Base-by-base conservation (phyloP, 1,140 invertebrate species). In the Antheraea pernyi region DNA sequence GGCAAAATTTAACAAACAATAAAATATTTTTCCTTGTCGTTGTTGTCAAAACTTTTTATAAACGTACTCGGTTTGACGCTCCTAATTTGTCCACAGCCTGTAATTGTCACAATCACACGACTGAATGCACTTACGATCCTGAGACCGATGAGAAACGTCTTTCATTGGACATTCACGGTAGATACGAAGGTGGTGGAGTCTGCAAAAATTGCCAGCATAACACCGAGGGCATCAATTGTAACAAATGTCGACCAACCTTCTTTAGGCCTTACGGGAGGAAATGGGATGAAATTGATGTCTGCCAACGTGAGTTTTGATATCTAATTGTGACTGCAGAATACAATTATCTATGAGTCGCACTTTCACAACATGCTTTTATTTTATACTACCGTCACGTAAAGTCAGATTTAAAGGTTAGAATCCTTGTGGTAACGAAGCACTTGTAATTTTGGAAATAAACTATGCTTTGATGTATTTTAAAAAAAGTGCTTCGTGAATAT, bases 211-310 rank as follows among this genome's bases (percentile, higher is more conserved):
- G 98, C 80, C 94, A 95, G 77, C 95, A 99, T 86, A 97, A 99
- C 84, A 99, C 99, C 0, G 95, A 98, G 81, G 99, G 99, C 11
- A 98, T 98, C 68, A 99, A 99, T 91, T 99, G 99, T 89, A 96
- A 99, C 81, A 95, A 97, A 73, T 99, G 99, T 87, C 95, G 95
- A 81, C 86, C 95, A 0, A 97, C 95, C 4, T 99, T 94, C 92
- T 99, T 95, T 86, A 93, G 98, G 67, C 98, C 98, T 0, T 94
- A 92, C 53, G 95, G 95, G 18, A 98, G 97, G 83, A 90, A 93
- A 16, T 95, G 97, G 90, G 97, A 98, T 81, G 97, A 97, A 69
- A 96, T 96, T 0, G 97, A 99, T 91, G 98, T 98, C 37, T 99
- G 99, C 84, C 95, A 97, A 42, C 96, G 89, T 91, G 72, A 91